Percentiles rank a stretch among this genome's conserved stretches.
Conservation (phyloP, 2,797 vertebrate genomes). For the Sebastiscus albofasciatus region DNA sequence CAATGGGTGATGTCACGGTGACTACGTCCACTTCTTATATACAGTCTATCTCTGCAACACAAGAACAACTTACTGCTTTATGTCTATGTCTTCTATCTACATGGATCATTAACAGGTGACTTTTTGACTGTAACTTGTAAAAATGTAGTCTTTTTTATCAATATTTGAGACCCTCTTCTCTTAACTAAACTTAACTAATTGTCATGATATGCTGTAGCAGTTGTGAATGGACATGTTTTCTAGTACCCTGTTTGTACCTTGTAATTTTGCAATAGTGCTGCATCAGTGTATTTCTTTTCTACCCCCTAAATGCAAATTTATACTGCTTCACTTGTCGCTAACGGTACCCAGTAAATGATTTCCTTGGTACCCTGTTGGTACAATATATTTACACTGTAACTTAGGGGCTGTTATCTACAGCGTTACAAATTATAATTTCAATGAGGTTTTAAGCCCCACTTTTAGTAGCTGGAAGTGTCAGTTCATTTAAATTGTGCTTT, state of each 20-base stretch:
- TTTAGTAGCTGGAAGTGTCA: not conserved
- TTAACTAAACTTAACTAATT: rapidly evolving
- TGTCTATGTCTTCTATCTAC: not conserved
- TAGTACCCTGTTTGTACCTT: not conserved
- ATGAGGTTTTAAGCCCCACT: not conserved
- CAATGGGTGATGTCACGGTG: no score
- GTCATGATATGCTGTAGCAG: not conserved
- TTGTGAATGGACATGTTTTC: not conserved
- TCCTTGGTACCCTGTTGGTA: not conserved
- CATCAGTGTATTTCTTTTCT: not conserved
- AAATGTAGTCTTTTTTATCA: not conserved
- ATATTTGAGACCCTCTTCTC: not conserved
- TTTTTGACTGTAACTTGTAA: not conserved
- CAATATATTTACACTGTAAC: not conserved
- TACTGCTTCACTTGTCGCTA: not conserved
- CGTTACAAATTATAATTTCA: not conserved
- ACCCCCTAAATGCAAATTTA: not conserved
- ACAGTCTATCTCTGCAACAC: not conserved
- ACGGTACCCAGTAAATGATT: not conserved
- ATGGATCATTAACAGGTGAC: not conserved
- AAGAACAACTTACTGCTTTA: not conserved
- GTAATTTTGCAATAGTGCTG: not conserved
- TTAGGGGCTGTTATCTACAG: not conserved
- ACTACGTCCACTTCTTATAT: no score
- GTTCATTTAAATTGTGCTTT: not conserved